Percentiles rank a stretch among this genome's conserved stretches.
phyloP scores from a whole-genome alignment of 2,888 invertebrate genomes.

The Pinctada fucata region DNA sequence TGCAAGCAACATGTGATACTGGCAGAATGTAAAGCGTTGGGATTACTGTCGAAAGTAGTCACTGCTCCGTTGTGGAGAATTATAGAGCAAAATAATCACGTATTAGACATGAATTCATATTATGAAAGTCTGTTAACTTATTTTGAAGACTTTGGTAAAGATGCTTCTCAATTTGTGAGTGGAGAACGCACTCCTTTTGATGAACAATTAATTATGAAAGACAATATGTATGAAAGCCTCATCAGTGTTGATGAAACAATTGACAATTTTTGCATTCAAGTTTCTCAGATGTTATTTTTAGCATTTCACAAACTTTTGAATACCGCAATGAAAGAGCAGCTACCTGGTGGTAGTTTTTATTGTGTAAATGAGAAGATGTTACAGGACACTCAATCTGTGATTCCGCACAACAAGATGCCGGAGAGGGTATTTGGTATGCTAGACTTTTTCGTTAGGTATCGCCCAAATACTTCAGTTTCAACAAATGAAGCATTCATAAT shows the following conservation, averaged over 20 bases:
- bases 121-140: slow-evolving; percentile 5
- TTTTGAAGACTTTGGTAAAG: slow-evolving; percentile 8
- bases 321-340: slow-evolving; percentile 1
- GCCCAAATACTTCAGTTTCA: slow-evolving; percentile 2
- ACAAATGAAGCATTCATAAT: slow-evolving; percentile 13
- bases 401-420: slow-evolving; percentile 6
- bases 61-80: slow-evolving; percentile 25
- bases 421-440: slow-evolving; percentile 8
- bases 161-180: slow-evolving; percentile 4
- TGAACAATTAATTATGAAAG: background rate
- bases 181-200: slow-evolving; percentile 14
- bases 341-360: background rate
- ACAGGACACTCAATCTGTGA: background rate
- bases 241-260: background rate
- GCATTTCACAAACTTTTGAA: slow-evolving; percentile 5
- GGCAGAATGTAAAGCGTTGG: slow-evolving; percentile 29
- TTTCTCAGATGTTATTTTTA: slow-evolving; percentile 14
- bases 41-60: slow-evolving; percentile 30
- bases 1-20: background rate
- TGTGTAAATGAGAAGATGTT: background rate
- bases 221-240: slow-evolving; percentile 13
- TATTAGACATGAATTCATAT: slow-evolving; percentile 19
- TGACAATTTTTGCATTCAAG: slow-evolving; percentile 2
- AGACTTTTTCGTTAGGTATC: slow-evolving; percentile 7
- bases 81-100: slow-evolving; percentile 15